Evolutionary conservation across 1,140 invertebrate species (phyloP), one percentile per base, ranked within the genome.

Genomic region (Zaprionus gabonicus): DNA sequence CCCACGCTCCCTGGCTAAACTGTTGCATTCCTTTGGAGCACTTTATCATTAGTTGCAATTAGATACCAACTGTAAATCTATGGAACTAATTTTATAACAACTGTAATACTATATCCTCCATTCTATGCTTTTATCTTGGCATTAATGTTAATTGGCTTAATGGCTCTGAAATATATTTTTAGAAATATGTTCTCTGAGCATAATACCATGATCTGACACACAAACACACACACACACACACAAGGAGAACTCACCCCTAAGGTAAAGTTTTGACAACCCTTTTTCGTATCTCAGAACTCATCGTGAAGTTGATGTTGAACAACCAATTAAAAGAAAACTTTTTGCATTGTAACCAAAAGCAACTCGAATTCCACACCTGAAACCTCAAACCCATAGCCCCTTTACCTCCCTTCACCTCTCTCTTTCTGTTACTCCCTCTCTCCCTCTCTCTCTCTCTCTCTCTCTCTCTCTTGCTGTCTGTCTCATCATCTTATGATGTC

Each of bases 1-100:
- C 80, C 78, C 79, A 69, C 70, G 77, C 72, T 78, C 63, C 56
- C 66, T 13, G 49, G 49, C 41, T 46, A n/a, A 46, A 46, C 41
- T 46, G 41, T 49, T 69, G 34, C 66, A 81, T 51, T 20, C 46
- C 46, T 12, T 25, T 3, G 25, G 17, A 51, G 38, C 82, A 76
- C 81, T 72, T 87, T 91, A 91, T 91, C 91, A 91, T 91, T 91
- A 87, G 83, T 81, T 76, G 83, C 87, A 91, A 91, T 91, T 91
- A 91, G 87, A 91, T 87, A 51, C n/a, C 44, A 49, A 20, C 46
- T 51, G 20, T 25, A 51, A 51, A 51, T 51, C 41, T n/a, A 46
- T 46, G 41, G n/a, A 51, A 51, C 46, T 25, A 51, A 51, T 23
- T 25, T 51, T 12, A 49, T 13, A 51, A 51, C 46, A 51, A 25